Evolutionary conservation across 2,113 vertebrate genomes (phyloP).

Genomic region (Megaleporinus macrocephalus): DNA sequence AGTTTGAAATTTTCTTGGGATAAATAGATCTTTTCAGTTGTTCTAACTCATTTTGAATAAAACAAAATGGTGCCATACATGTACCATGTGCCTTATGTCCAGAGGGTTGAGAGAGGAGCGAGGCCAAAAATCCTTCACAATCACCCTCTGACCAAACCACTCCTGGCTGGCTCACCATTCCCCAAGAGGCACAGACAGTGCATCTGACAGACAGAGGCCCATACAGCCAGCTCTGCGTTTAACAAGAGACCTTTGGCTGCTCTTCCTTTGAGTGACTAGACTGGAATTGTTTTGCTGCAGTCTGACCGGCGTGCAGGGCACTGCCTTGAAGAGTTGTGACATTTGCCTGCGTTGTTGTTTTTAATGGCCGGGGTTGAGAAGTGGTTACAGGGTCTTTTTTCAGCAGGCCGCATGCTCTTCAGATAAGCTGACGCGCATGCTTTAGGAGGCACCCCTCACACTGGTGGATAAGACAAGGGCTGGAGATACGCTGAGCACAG

Average conservation of each 20-base stretch:
- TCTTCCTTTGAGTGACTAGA: constrained; percentile 8
- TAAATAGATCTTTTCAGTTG: neutral
- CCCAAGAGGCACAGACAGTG: constrained; percentile 5
- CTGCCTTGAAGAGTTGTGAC: constrained; percentile 44
- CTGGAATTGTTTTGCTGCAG: constrained; percentile 4
- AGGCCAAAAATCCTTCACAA: constrained; percentile 14
- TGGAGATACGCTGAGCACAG: constrained; percentile 45
- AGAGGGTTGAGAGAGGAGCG: neutral
- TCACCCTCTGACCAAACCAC: constrained; percentile 26
- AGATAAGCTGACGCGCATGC: constrained; percentile 61
- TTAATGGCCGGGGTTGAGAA: constrained; percentile 58
- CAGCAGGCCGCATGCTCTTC: constrained; percentile 37
- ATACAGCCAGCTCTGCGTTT: constrained; percentile 14
- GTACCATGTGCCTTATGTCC: too few species aligned
- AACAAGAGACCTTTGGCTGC: constrained; percentile 34
- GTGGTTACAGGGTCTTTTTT: constrained; percentile 52
- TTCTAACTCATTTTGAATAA: neutral
- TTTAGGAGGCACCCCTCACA: constrained; percentile 47
- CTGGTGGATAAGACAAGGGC: constrained; percentile 50
- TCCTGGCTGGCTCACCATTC: constrained; percentile 17
- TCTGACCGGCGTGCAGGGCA: neutral
- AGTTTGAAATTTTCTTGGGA: neutral
- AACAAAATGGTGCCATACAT: neutral
- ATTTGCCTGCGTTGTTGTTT: constrained; percentile 60
- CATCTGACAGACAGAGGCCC: neutral